Evolutionary conservation across 1,140 invertebrate genomes (phyloP).

Genomic region (Drosophila azteca): DNA sequence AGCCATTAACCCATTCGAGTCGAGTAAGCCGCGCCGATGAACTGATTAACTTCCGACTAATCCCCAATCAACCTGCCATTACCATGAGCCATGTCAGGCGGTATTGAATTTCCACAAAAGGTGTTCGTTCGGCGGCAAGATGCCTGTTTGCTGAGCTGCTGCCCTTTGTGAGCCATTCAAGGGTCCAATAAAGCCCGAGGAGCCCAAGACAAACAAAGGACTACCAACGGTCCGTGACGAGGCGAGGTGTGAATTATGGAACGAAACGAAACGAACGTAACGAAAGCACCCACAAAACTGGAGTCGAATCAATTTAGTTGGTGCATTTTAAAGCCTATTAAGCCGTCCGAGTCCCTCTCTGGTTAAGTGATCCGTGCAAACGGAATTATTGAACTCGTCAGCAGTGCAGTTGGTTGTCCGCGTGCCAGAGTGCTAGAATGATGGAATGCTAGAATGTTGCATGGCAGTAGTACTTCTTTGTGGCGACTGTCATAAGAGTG

Average conservation of each 20-base stretch:
- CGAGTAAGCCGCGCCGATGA: no score
- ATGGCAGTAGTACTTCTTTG: slow-evolving; percentile 9
- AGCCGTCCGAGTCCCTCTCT: background rate
- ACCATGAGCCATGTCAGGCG: no score
- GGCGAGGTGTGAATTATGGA: slow-evolving; percentile 10
- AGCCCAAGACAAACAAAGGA: slow-evolving; percentile 33
- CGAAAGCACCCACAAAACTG: slow-evolving; percentile 16
- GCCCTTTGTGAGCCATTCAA: slow-evolving; percentile 20
- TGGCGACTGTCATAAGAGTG: slow-evolving; percentile 55
- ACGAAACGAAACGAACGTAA: no score
- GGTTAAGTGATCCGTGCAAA: slow-evolving; percentile 44
- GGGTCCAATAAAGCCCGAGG: slow-evolving; percentile 24
- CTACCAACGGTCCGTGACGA: slow-evolving; percentile 21
- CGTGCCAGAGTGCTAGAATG: no score
- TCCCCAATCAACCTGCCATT: no score
- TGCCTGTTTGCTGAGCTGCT: no score
- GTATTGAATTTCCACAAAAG: no score
- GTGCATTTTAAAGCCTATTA: slow-evolving; percentile 39
- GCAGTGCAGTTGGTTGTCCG: slow-evolving; percentile 30
- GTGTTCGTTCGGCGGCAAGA: no score
- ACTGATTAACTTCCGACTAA: no score
- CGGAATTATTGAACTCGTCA: slow-evolving; percentile 46
- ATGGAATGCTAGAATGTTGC: slow-evolving; percentile 21
- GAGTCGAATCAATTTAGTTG: slow-evolving; percentile 38
- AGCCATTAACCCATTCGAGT: no score